A percentile compares a stretch with the other conserved stretches of the same genome.
These are phyloP conservation scores for Coelopa pilipes DNA, from an alignment of 2,888 invertebrate genomes.

Conservation along the genomic window DNA sequence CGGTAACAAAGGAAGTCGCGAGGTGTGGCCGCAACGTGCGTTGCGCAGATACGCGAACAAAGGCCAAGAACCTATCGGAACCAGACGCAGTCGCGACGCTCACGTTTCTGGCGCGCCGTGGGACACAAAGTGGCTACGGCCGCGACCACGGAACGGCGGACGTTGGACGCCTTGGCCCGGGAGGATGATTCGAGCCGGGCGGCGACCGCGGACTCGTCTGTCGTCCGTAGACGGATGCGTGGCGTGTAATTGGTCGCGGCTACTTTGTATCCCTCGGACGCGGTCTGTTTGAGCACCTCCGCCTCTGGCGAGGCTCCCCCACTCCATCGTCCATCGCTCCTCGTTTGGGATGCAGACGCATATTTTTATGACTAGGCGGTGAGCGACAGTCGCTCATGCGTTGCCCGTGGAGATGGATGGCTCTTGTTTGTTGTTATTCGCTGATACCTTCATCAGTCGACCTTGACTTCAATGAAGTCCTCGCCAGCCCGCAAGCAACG, in stretches of 20 bases:
- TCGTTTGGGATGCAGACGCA: not conserved
- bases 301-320: no score
- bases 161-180: constrained; percentile 2
- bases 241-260: not conserved
- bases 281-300: not conserved
- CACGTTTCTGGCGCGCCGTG: not conserved
- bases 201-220: not conserved
- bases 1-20: constrained; percentile 9
- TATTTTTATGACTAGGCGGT: no score
- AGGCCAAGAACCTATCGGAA: constrained; percentile 1
- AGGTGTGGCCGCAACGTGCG: constrained; percentile 26
- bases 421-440: not conserved
- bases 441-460: no score
- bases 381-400: not conserved
- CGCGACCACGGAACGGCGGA: not conserved
- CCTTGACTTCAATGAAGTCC: constrained; percentile 28
- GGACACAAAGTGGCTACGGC: not conserved
- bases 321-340: no score
- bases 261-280: constrained; percentile 1
- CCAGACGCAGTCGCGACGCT: not conserved
- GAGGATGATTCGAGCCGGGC: constrained; percentile 13
- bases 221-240: not conserved
- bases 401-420: not conserved
- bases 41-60: constrained; percentile 3
- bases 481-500: not conserved